These are phyloP conservation scores for Paedocypris micromegethes DNA, from an alignment of 2,797 vertebrate genomes.

Conservation along the genomic window DNA sequence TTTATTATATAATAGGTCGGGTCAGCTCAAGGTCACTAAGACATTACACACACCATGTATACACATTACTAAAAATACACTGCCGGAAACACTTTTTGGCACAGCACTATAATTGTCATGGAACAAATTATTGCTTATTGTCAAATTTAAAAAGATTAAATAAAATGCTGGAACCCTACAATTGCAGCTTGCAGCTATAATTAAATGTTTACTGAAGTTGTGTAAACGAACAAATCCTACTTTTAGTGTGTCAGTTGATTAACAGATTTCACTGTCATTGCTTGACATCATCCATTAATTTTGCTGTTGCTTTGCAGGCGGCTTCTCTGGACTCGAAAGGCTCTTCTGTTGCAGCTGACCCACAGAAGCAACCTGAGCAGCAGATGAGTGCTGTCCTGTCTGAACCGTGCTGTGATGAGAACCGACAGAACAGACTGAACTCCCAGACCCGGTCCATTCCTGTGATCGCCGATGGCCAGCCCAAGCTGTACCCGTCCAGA, in stretches of 20 bases:
- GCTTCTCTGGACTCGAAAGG: slow-evolving; percentile 50
- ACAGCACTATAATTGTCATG: too few species aligned
- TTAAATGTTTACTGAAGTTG: too few species aligned
- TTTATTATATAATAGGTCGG: too few species aligned
- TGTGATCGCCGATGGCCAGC: slow-evolving; percentile 42
- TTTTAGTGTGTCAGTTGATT: slow-evolving; percentile 9
- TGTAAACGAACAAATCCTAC: too few species aligned
- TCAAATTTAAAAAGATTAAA: too few species aligned
- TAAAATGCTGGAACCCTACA: too few species aligned
- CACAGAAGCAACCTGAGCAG: slow-evolving; percentile 47
- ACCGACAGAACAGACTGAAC: slow-evolving; percentile 52
- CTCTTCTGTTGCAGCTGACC: slow-evolving; percentile 42
- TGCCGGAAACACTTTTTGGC: too few species aligned
- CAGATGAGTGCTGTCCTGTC: slow-evolving; percentile 49
- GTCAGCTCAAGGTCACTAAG: too few species aligned
- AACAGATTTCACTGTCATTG: slow-evolving; percentile 18
- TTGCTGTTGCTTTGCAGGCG: slow-evolving; percentile 64
- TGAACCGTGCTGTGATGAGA: slow-evolving; percentile 53
- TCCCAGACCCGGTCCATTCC: slow-evolving; percentile 57
- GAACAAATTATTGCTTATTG: too few species aligned
- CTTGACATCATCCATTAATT: slow-evolving; percentile 23
- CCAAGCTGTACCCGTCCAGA: slow-evolving; percentile 73
- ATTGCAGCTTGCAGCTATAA: too few species aligned
- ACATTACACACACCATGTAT: too few species aligned
- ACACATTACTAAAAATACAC: too few species aligned